Conservation (phyloP, 1,140 invertebrate species). For the Bombus waltoni region DNA sequence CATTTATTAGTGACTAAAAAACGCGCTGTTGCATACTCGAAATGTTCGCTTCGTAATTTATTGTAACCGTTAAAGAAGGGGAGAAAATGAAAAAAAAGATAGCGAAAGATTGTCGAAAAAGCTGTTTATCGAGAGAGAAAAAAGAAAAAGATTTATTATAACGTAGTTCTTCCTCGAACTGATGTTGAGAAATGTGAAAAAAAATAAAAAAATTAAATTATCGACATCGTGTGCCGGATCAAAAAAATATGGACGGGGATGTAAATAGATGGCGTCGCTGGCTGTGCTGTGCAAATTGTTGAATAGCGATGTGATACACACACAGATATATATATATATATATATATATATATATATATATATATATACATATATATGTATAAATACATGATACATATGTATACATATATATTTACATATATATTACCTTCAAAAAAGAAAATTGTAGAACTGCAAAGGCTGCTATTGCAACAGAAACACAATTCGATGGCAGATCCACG, state of each 20-base stretch:
- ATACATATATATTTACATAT: background rate
- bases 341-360: background rate
- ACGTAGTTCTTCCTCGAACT: slow-evolving; percentile 61
- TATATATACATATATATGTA: slow-evolving; percentile 14
- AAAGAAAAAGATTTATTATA: slow-evolving; percentile 52
- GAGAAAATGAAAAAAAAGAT: background rate
- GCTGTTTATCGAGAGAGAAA: slow-evolving; percentile 44
- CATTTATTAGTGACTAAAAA: slow-evolving; percentile 52
- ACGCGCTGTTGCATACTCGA: slow-evolving; percentile 47
- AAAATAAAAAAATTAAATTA: slow-evolving; percentile 24
- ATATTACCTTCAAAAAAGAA: background rate
- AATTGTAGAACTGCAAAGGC: slow-evolving; percentile 16
- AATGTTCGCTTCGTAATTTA: slow-evolving; percentile 55
- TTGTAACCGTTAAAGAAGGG: slow-evolving; percentile 41
- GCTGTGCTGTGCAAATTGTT: slow-evolving; percentile 69
- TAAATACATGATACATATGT: background rate
- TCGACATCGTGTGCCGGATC: slow-evolving; percentile 28
- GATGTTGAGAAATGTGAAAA: slow-evolving; percentile 20
- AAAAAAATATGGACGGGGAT: slow-evolving; percentile 21
- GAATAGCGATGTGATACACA: slow-evolving; percentile 65
- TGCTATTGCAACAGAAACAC: slow-evolving; percentile 32
- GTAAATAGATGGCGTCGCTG: slow-evolving; percentile 66
- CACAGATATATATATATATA: slow-evolving; percentile 6
- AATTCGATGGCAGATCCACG: background rate
- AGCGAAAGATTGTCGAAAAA: slow-evolving; percentile 12